phyloP scores from a whole-genome alignment of 2,113 vertebrate genomes.

The Montifringilla adamsi region DNA sequence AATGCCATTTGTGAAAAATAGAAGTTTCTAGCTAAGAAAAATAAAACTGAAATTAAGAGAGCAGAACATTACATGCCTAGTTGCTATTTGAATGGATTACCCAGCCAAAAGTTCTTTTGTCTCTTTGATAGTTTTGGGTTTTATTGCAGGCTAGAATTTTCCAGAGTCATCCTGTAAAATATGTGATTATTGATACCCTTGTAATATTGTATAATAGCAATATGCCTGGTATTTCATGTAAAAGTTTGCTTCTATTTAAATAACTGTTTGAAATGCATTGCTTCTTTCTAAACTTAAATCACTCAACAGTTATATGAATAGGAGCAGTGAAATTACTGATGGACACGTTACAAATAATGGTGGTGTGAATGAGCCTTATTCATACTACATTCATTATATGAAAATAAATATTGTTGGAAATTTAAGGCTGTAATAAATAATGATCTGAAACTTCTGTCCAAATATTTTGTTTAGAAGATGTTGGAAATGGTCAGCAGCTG shows the following conservation, averaged over 20 bases:
- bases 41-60: background rate
- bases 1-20: background rate
- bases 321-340: background rate
- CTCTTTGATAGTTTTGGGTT: background rate
- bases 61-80: background rate
- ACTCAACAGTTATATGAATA: background rate
- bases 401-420: background rate
- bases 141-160: background rate
- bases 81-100: background rate
- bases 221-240: background rate
- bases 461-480: background rate
- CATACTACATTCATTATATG: background rate
- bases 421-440: background rate
- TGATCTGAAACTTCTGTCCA: background rate
- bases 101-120: constrained; percentile 29
- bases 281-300: background rate
- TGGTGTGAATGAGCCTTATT: background rate
- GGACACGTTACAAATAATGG: background rate
- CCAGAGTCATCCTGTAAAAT: background rate
- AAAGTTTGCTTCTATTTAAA: constrained; percentile 34
- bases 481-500: constrained; percentile 2
- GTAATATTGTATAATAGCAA: background rate
- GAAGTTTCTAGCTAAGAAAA: background rate
- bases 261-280: background rate
- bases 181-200: background rate